Evolutionary conservation across 1,140 invertebrate species (phyloP), one percentile per base, ranked within the genome.

Genomic region (Drosophila insularis): DNA sequence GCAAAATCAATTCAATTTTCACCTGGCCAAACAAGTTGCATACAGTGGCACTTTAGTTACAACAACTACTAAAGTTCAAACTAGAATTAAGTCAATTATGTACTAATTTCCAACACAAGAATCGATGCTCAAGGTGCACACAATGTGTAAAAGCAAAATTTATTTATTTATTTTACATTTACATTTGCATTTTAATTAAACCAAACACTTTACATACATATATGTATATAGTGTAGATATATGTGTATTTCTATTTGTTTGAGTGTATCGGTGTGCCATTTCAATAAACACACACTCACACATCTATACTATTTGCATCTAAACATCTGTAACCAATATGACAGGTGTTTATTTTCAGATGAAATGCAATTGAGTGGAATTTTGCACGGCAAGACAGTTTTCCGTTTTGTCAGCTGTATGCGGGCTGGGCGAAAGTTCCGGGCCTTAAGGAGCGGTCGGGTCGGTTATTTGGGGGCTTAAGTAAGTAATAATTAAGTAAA

Each of bases 261-360:
- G 6, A 8, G 13, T 23, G 17, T 40, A 13, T 37, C n/a, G 17
- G 32, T 37, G 32, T 27, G 14, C 17, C 19, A 27, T 35, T 55
- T 21, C 14, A 46, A 14, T 19, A 46, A 46, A 46, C 14, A 40
- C 21, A 10, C 43, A 46, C 27, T 11, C 55, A 46, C 23, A 14
- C 14, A 46, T 19, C 8, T 19, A 46, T 19, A 13, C 11, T 50
- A 19, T 50, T 21, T 19, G 19, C 43, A 50, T 50, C 43, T 50
- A 50, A 50, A 23, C 50, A 37, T 58, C 17, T 64, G 63, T 46
- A 65, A 70, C 35, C 40, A 67, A 43, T 58, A 43, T 58, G 69
- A 60, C 81, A 81, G 74, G 74, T 86, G 81, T 81, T 84, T 71
- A 71, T 78, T 79, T 70, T 78, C 63, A 35, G 55, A 40, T 50